Evolutionary conservation across 1,140 invertebrate species (phyloP), one percentile per base, ranked within the genome.

Genomic region (Acromyrmex heyeri): DNA sequence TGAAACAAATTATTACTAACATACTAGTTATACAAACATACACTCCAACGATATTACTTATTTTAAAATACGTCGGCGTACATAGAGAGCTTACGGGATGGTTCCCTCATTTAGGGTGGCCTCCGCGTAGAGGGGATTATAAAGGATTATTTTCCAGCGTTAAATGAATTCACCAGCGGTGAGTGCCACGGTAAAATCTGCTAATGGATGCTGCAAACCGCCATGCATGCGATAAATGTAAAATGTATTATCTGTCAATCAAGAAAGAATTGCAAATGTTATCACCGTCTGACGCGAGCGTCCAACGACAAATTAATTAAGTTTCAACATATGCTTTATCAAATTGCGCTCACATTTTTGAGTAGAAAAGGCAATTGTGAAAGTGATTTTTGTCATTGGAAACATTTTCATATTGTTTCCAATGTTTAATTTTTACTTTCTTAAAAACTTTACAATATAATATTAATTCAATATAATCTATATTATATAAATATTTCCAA

Each of bases 121-220:
- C 48, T 78, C 30, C 75, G 38, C 18, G 30, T 21, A 57, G 65
- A 78, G 81, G 50, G 70, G 86, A 89, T 87, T 89, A 79, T 64
- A 88, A 79, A 78, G 73, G 86, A 88, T 89, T 89, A 89, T 85
- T 87, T 69, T 85, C 55, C 79, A 76, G 62, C 86, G 62, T 86
- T 86, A 86, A 85, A 87, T 86, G 69, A 86, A 89, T 89, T 89
- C 86, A 44, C 61, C 21, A 81, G 69, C 62, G 16, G 67, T 38
- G 61, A 34, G 55, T 59, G 55, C 48, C 38, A 85, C 30, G 81
- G 87, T 79, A 78, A 89, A 89, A 89, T 79, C 48, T 69, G 62
- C 81, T 85, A 89, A 89, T 89, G 87, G 86, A 87, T 65, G 65
- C 44, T 44, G 59, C 64, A 83, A 73, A 61, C 86, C 34, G 24